Evolutionary conservation across 2,888 invertebrate genomes (phyloP).

Genomic region (Chrysodeixis includens): DNA sequence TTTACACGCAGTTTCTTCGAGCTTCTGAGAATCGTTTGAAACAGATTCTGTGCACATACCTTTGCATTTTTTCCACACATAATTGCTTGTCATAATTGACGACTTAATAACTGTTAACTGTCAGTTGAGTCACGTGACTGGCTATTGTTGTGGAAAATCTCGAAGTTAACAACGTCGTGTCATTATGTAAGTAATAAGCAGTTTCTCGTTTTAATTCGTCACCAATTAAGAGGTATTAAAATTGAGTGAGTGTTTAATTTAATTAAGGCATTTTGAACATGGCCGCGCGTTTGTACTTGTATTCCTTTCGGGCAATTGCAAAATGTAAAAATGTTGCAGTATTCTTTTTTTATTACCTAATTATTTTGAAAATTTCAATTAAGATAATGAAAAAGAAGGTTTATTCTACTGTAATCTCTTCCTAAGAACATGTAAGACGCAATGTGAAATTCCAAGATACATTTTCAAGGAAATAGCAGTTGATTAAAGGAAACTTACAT

Average conservation of each 20-base stretch:
- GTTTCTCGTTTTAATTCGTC: neutral
- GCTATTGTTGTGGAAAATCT: constrained; percentile 17
- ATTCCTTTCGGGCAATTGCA: no score
- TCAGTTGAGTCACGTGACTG: constrained; percentile 31
- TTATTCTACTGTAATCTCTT: no score
- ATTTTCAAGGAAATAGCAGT: no score
- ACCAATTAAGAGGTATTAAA: neutral
- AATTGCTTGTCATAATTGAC: constrained; percentile 26
- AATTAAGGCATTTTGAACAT: neutral
- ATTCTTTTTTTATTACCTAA: no score
- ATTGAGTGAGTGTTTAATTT: neutral
- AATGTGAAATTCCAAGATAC: no score
- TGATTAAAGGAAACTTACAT: no score
- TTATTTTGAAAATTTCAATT: no score
- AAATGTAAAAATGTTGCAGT: no score
- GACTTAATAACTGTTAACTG: constrained; percentile 32
- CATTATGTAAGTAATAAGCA: neutral
- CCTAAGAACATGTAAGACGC: no score
- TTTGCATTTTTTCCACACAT: neutral
- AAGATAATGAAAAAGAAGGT: no score
- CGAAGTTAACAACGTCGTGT: neutral
- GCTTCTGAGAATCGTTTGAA: neutral
- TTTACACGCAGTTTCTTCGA: neutral
- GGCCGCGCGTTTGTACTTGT: neutral
- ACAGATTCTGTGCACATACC: neutral